phyloP scores from a whole-genome alignment of 2,888 invertebrate species.

The Drosophila atripex region DNA sequence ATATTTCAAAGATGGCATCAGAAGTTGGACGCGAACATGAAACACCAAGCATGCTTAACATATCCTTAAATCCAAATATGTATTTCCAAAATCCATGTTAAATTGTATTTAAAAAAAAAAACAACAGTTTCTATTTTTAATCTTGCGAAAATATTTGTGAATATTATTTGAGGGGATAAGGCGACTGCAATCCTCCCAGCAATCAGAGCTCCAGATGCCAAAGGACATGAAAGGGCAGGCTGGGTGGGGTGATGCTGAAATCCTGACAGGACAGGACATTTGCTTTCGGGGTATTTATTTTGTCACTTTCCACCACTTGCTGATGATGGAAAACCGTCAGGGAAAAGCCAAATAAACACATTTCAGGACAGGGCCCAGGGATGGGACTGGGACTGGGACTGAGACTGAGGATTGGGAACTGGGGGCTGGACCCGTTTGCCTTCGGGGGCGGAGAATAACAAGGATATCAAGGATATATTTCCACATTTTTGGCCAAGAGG shows the following conservation, averaged over 20 bases:
- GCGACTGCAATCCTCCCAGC: not conserved
- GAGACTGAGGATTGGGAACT: too few relatives aligned
- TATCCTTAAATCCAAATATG: not conserved
- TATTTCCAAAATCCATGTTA: not conserved
- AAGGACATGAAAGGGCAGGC: constrained; percentile 10
- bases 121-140: not conserved
- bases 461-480: not conserved
- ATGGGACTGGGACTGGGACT: too few relatives aligned
- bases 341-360: constrained; percentile 25
- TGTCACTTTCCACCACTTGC: constrained; percentile 40
- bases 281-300: constrained; percentile 51
- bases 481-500: not conserved
- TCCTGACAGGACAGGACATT: constrained; percentile 33
- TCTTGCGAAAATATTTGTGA: not conserved
- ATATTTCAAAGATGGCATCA: not conserved
- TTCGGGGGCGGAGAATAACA: not conserved
- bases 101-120: not conserved
- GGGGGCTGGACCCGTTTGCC: too few relatives aligned
- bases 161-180: not conserved
- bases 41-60: not conserved
- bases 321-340: constrained; percentile 3
- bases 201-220: constrained; percentile 11
- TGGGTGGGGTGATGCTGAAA: not conserved
- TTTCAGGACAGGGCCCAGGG: not conserved
- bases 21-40: not conserved